Evolutionary conservation across 2,797 vertebrate species (phyloP), one percentile per base, ranked within the genome.

Genomic region (Danio jaintianensis): DNA sequence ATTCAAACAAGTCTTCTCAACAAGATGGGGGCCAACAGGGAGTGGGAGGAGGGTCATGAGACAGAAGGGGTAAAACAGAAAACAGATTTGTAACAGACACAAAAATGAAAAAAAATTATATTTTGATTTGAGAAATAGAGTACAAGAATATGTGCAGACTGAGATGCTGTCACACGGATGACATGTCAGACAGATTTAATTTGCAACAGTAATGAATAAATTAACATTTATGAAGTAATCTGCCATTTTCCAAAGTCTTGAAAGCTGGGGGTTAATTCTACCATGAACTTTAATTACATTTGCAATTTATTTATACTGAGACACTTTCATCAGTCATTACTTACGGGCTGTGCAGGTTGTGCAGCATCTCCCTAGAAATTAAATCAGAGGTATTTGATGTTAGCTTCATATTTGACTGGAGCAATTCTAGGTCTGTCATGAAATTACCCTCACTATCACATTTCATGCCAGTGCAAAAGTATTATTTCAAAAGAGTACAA

Each of bases 341-440:
- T 94, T 94, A 98, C 97, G 90, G 95, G 93, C 78, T 96, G 93
- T 82, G 92, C 93, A 87, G 95, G 85, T 82, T 96, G 59, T 40
- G 73, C 94, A 45, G 88, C 88, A 82, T 91, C 96, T 88, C 90
- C 95, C 97, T 98, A 89, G 70, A 85, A 83, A 86, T 63, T 22
- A 85, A 87, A 76, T 76, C 62, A 66, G 13, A 18, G 42, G 16
- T 11, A 43, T 47, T 53, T 29, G 36, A n/a, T 68, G 74, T 84
- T 8, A 73, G 68, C 73, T n/a, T 61, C 22, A 66, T 77, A 38
- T n/a, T 61, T 4, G 2, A 13, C 22, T 47, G 10, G 71, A 74
- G 43, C 0, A 1, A 36, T 1, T 74, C 15, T 48, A 48, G n/a
- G 47, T 4, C 18, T 68, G 53, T 56, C 52, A 68, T 62, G 56